Conservation (phyloP, 2,797 vertebrate species). For the Rhabdophis nuchalis region DNA sequence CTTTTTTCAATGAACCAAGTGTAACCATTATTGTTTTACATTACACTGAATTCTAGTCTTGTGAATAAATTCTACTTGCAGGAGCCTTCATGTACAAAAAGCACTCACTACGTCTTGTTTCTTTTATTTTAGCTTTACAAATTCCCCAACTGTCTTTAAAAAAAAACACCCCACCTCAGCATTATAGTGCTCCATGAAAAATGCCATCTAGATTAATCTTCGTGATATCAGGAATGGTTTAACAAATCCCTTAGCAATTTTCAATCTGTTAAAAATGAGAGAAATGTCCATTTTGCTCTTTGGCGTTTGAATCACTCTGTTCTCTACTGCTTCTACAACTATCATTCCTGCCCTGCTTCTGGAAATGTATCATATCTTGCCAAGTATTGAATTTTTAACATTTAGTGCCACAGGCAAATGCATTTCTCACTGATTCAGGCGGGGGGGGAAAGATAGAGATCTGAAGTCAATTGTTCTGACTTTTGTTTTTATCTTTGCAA, state of each 20-base stretch:
- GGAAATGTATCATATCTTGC: not conserved
- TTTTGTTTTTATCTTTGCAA: not conserved
- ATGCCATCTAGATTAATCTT: not conserved
- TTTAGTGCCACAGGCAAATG: not conserved
- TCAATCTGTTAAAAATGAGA: conserved; percentile 4
- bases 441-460: not conserved
- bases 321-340: not conserved
- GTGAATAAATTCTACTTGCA: not conserved
- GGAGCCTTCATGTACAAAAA: not conserved
- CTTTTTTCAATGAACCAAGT: not conserved
- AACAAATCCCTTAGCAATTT: not conserved
- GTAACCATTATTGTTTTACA: not conserved
- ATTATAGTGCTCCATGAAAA: not conserved
- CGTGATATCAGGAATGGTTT: conserved; percentile 20
- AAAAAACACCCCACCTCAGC: not conserved
- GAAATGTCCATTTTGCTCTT: conserved; percentile 11
- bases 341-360: not conserved
- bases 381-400: not conserved
- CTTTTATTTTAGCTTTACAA: not conserved
- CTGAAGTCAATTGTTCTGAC: not conserved
- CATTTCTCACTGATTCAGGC: not conserved
- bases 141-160: conserved; percentile 8
- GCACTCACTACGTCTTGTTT: fast-evolving
- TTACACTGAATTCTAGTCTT: not conserved
- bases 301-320: not conserved